phyloP scores from a whole-genome alignment of 2,113 vertebrate species.

The Gyps fulvus region DNA sequence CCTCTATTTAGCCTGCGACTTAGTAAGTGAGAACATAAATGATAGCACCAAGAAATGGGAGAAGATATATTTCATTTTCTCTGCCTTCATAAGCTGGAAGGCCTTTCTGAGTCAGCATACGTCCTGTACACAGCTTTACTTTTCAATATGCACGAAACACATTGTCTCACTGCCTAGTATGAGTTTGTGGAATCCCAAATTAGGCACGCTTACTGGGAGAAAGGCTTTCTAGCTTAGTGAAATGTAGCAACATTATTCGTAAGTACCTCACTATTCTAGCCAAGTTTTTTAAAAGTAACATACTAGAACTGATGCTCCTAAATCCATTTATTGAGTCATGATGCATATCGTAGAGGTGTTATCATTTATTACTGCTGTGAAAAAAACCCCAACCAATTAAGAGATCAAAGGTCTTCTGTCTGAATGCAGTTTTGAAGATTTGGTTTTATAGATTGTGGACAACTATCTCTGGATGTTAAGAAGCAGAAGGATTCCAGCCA shows the following conservation, averaged over 20 bases:
- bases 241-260: neutral
- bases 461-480: neutral
- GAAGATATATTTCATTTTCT: neutral
- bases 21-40: neutral
- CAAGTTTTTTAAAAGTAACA: neutral
- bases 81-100: neutral
- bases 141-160: neutral
- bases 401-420: neutral
- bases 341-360: neutral
- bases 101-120: neutral
- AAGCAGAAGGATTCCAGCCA: neutral
- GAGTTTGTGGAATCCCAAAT: neutral
- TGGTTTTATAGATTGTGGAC: neutral
- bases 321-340: neutral
- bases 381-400: rapidly evolving
- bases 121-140: neutral
- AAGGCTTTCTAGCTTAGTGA: neutral
- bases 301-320: neutral
- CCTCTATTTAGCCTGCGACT: neutral
- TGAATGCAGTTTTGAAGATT: neutral
- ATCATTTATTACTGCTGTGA: neutral
- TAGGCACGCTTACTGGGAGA: neutral
- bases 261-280: neutral
- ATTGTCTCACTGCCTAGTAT: neutral
- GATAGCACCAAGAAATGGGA: neutral